These are phyloP conservation scores for Uropetala carovei DNA, from an alignment of 2,888 invertebrate species.

Conservation along the genomic window DNA sequence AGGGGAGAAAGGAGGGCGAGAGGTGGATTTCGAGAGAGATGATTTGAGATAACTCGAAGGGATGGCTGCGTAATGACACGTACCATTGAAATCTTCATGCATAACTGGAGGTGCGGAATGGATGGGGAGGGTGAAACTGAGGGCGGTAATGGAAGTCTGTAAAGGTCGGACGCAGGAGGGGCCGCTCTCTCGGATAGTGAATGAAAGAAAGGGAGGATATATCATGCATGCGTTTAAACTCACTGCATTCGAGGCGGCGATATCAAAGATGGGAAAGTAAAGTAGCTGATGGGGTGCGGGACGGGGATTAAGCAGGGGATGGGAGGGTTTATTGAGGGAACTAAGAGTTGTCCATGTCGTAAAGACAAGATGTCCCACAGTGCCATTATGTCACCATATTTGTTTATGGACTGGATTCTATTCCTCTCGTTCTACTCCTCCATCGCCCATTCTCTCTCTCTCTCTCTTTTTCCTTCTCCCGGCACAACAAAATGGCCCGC, in stretches of 20 bases:
- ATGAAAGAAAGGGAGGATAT: background rate
- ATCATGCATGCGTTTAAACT: background rate
- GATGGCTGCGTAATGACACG: background rate
- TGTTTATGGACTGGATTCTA: background rate
- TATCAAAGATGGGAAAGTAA: background rate
- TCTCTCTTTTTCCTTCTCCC: no score
- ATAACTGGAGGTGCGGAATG: background rate
- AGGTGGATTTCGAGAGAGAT: background rate
- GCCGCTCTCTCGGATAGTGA: background rate
- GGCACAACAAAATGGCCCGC: no score
- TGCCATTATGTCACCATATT: background rate
- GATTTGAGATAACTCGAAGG: background rate
- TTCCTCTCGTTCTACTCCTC: no score
- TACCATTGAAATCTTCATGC: background rate
- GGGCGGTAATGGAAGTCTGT: background rate
- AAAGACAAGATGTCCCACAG: background rate
- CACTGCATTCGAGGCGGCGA: background rate
- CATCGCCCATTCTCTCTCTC: no score
- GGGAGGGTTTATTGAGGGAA: background rate
- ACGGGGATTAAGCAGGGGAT: background rate
- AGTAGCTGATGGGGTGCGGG: background rate
- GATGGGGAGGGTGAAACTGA: background rate
- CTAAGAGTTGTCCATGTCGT: background rate
- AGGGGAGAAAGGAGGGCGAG: background rate
- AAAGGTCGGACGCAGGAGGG: background rate